Evolutionary conservation across 2,888 invertebrate species (phyloP).

Genomic region (Scrobipalpa atriplicella): DNA sequence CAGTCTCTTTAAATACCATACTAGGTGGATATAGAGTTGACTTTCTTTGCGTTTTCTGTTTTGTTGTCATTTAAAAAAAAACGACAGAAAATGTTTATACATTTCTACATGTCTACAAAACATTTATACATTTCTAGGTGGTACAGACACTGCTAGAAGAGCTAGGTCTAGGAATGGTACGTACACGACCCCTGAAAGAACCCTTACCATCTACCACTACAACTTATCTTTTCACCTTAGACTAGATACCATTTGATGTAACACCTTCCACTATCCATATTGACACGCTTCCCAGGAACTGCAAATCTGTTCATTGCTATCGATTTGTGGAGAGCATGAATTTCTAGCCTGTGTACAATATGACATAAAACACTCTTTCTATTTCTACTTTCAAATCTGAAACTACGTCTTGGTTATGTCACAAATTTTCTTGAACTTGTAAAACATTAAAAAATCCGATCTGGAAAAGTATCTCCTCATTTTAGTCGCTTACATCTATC

Average conservation of each 20-base stretch:
- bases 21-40: no score
- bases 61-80: no score
- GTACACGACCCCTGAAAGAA: slow-evolving; percentile 40
- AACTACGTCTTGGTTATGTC: not conserved
- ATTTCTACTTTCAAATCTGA: not conserved
- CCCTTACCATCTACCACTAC: not conserved
- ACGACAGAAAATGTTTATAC: not conserved
- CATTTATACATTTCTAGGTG: slow-evolving; percentile 19
- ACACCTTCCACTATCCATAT: not conserved
- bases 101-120: slow-evolving; percentile 15
- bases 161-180: slow-evolving; percentile 47
- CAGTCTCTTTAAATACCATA: no score
- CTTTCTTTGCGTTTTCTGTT: no score
- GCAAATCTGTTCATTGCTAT: no score
- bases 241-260: not conserved
- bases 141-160: slow-evolving; percentile 13
- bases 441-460: no score
- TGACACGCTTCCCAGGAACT: no score
- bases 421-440: not conserved
- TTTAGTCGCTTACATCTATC: not conserved
- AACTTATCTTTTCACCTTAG: not conserved
- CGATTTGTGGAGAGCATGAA: no score
- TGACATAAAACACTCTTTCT: slow-evolving; percentile 5
- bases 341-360: slow-evolving; percentile 19
- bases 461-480: no score